phyloP scores from a whole-genome alignment of 2,797 vertebrate species.

The Acanthis flammea region DNA sequence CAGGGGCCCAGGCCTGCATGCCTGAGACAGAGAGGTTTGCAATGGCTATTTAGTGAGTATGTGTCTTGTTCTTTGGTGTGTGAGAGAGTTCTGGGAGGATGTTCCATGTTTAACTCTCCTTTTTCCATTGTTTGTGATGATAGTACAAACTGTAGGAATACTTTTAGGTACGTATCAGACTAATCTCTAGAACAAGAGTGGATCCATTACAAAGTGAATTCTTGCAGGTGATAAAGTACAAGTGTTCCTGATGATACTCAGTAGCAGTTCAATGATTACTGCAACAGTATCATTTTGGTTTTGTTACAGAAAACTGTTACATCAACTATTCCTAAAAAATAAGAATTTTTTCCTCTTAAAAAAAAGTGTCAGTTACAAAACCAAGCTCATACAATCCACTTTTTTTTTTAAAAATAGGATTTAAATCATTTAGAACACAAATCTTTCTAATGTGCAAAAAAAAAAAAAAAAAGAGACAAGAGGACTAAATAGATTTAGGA shows the following conservation, averaged over 20 bases:
- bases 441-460: not conserved
- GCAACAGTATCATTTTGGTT: not conserved
- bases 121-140: not conserved
- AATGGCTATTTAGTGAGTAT: not conserved
- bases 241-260: not conserved
- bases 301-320: slow-evolving; percentile 6
- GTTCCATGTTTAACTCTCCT: not conserved
- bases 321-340: slow-evolving; percentile 28
- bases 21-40: not conserved
- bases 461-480: not conserved
- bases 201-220: not conserved
- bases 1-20: not conserved
- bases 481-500: not conserved
- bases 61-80: slow-evolving; percentile 32
- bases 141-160: not conserved
- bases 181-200: not conserved
- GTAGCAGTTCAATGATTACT: not conserved
- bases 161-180: not conserved
- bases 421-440: not conserved
- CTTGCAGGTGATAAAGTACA: not conserved
- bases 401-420: not conserved
- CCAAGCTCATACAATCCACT: not conserved
- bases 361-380: slow-evolving; percentile 24
- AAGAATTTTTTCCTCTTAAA: not conserved
- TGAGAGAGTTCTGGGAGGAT: not conserved